Percentiles rank a stretch among this genome's conserved stretches.
These are phyloP conservation scores for Agrochola lychnidis DNA, from an alignment of 2,888 invertebrate species.

Conservation along the genomic window DNA sequence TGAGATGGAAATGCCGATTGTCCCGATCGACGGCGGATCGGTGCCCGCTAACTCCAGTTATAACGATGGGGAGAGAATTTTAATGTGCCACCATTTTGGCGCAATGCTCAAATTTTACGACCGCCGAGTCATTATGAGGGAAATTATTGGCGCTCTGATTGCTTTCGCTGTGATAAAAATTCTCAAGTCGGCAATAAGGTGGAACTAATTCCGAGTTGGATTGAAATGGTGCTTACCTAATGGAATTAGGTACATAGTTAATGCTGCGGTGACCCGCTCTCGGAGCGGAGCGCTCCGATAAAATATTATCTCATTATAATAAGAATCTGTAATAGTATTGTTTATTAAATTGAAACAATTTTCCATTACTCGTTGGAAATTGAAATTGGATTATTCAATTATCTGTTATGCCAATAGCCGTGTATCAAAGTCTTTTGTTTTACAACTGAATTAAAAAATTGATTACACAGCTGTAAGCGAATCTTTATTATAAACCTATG, in stretches of 20 bases:
- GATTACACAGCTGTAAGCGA: constrained; percentile 57
- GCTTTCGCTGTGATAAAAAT: constrained; percentile 90
- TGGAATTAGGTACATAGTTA: constrained; percentile 76
- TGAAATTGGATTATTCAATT: constrained; percentile 73
- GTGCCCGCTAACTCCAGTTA: constrained; percentile 88
- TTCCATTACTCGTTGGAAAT: constrained; percentile 70
- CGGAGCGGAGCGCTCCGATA: constrained; percentile 53
- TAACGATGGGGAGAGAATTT: constrained; percentile 91
- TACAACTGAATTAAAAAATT: constrained; percentile 63
- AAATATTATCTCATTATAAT: constrained; percentile 69
- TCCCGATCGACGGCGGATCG: constrained; percentile 83
- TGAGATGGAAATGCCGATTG: constrained; percentile 90
- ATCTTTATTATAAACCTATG: constrained; percentile 54
- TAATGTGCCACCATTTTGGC: constrained; percentile 91
- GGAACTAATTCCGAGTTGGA: constrained; percentile 89
- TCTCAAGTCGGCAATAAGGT: constrained; percentile 90
- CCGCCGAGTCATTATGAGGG: constrained; percentile 90
- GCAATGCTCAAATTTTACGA: constrained; percentile 91
- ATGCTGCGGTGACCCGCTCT: constrained; percentile 63
- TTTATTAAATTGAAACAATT: constrained; percentile 73
- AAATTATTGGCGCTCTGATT: constrained; percentile 91
- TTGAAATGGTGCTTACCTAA: constrained; percentile 82
- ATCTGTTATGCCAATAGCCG: constrained; percentile 66
- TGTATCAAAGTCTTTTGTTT: constrained; percentile 62
- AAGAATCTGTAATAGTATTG: constrained; percentile 69